These are phyloP conservation scores for Trematomus loennbergii DNA, from an alignment of 2,113 vertebrate genomes.

Conservation along the genomic window DNA sequence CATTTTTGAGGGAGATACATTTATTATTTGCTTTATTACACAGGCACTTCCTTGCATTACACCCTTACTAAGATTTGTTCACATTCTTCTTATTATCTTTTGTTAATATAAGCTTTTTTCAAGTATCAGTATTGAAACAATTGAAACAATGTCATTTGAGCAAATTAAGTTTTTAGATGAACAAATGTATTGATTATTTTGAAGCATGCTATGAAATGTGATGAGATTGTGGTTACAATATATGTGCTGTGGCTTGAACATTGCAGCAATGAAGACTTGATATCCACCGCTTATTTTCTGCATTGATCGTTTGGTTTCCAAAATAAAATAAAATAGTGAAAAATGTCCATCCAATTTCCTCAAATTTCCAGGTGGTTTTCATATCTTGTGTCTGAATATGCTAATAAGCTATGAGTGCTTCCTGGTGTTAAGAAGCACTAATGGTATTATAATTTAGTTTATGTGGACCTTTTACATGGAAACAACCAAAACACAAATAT, in stretches of 20 bases:
- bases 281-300: background rate
- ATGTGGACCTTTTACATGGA: too few relatives aligned
- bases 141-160: background rate
- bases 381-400: too few relatives aligned
- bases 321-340: background rate
- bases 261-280: background rate
- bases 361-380: too few relatives aligned
- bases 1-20: background rate
- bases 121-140: background rate
- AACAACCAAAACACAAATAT: too few relatives aligned
- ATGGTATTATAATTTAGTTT: too few relatives aligned
- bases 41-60: too few relatives aligned
- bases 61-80: too few relatives aligned
- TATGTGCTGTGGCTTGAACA: background rate
- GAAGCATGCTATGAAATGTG: background rate
- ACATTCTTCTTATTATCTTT: too few relatives aligned
- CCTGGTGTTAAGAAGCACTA: too few relatives aligned
- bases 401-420: too few relatives aligned
- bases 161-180: background rate
- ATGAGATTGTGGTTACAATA: background rate
- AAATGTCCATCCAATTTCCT: too few relatives aligned
- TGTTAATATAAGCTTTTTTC: too few relatives aligned
- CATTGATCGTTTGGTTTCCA: background rate
- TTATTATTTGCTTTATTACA: slow-evolving; percentile 5
- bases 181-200: background rate